Evolutionary conservation across 2,888 invertebrate genomes (phyloP), one percentile per base, ranked within the genome.

Genomic region (Petrolisthes cinctipes): DNA sequence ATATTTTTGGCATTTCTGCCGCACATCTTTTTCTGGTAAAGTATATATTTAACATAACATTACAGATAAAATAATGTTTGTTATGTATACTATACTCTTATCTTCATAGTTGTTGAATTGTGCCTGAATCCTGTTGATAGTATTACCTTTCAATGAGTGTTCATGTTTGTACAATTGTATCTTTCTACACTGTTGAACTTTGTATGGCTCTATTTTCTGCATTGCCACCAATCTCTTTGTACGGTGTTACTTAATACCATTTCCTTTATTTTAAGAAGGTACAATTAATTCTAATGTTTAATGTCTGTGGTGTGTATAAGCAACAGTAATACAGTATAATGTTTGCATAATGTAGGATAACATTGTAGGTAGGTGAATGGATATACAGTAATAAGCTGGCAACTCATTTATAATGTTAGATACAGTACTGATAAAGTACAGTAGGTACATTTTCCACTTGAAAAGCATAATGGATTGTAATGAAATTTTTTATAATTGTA

Each of bases 51-150:
- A 3, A 56, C n/a, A 56, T 76, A 23, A 54, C 17, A 54, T n/a
- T 79, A 79, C 37, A 23, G n/a, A 61, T 17, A 20, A 61, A 75
- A 76, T 57, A 75, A 14, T 78, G 37, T 76, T 9, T 75, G 75
- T 23, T 84, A 17, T 61, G 54, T 76, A 51, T 73, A 84, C 76
- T 73, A 78, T 84, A 71, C 56, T 83, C 37, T 84, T 51, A 76
- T 76, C 61, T 23, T 84, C 66, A 78, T 61, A 57, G 61, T 84
- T 73, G 71, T 56, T 78, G 83, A 76, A n/a, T 61, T 56, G 83
- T 84, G 83, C 83, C 83, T 84, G 61, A 84, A 84, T 57, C 83
- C 75, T 84, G 83, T 76, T 84, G 78, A 66, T 78, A 66, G 83
- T 84, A 76, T 84, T 84, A 84, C 56, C 76, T 84, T 78, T 84